phyloP scores from a whole-genome alignment of 2,888 invertebrate species.

The Tachina grossa region DNA sequence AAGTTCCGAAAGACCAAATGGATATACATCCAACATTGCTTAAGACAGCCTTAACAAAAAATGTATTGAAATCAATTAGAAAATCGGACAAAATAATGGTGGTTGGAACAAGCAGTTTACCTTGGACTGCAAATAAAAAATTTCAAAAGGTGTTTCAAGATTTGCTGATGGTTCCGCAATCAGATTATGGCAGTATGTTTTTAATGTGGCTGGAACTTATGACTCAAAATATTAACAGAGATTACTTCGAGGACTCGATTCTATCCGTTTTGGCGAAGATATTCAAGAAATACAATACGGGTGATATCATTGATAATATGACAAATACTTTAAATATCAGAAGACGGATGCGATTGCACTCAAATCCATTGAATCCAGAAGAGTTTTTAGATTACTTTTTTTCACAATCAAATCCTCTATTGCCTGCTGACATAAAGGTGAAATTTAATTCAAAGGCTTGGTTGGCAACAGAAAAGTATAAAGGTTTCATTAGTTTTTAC shows the following conservation, averaged over 20 bases:
- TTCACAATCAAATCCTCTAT: constrained; percentile 72
- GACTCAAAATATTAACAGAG: constrained; percentile 74
- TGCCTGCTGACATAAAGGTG: constrained; percentile 78
- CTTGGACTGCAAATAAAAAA: constrained; percentile 83
- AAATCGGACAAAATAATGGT: constrained; percentile 84
- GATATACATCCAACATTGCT: constrained; percentile 84
- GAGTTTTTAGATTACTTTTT: constrained; percentile 79
- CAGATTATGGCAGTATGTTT: constrained; percentile 80
- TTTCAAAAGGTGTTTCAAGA: constrained; percentile 79
- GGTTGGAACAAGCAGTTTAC: constrained; percentile 84
- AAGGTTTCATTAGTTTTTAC: neutral
- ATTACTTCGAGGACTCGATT: constrained; percentile 73
- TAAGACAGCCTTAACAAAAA: constrained; percentile 83
- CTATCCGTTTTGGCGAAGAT: constrained; percentile 79
- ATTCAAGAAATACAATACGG: constrained; percentile 79
- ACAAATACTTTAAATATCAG: constrained; percentile 75
- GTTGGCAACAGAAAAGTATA: neutral
- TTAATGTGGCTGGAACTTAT: constrained; percentile 78
- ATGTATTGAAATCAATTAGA: constrained; percentile 84
- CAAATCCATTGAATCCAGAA: constrained; percentile 73
- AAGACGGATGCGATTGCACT: constrained; percentile 76
- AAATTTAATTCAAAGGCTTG: neutral
- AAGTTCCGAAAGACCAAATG: constrained; percentile 81
- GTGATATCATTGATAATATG: constrained; percentile 79
- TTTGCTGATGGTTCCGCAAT: constrained; percentile 78